A percentile compares a stretch with the other conserved stretches of the same genome.
These are phyloP conservation scores for Podarcis muralis DNA, from an alignment of 2,113 vertebrate genomes.

Conservation along the genomic window DNA sequence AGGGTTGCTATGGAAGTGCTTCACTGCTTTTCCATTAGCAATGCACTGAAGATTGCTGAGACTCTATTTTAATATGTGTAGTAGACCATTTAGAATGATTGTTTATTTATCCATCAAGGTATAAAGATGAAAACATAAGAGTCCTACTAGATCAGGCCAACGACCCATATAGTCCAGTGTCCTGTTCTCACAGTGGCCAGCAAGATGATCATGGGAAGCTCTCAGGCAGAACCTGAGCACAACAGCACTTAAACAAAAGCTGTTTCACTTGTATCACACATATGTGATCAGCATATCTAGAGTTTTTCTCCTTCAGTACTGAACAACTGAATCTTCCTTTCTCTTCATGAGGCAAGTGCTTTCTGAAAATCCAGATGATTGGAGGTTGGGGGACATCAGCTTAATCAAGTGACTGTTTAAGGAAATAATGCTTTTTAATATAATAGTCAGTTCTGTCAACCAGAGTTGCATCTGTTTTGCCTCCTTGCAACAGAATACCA, in stretches of 20 bases:
- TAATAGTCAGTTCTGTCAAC: background rate
- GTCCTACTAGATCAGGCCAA: too few species aligned
- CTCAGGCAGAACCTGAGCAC: too few species aligned
- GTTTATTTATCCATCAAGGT: background rate
- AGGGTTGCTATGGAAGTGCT: background rate
- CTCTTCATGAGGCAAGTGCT: background rate
- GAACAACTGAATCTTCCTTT: background rate
- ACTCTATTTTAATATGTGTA: background rate
- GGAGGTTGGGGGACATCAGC: background rate
- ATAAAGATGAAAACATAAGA: background rate
- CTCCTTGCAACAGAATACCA: background rate
- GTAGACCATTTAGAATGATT: background rate
- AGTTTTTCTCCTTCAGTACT: background rate
- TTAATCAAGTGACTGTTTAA: background rate
- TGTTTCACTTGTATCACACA: background rate
- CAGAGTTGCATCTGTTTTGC: background rate
- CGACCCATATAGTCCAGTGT: too few species aligned
- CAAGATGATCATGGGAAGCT: too few species aligned
- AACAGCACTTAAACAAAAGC: too few species aligned
- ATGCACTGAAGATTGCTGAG: background rate
- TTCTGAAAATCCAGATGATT: background rate
- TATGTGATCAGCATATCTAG: background rate
- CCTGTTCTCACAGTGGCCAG: too few species aligned
- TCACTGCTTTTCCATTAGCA: background rate
- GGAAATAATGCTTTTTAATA: background rate